Conservation (phyloP, 2,113 vertebrate species). For the Silurus asotus region DNA sequence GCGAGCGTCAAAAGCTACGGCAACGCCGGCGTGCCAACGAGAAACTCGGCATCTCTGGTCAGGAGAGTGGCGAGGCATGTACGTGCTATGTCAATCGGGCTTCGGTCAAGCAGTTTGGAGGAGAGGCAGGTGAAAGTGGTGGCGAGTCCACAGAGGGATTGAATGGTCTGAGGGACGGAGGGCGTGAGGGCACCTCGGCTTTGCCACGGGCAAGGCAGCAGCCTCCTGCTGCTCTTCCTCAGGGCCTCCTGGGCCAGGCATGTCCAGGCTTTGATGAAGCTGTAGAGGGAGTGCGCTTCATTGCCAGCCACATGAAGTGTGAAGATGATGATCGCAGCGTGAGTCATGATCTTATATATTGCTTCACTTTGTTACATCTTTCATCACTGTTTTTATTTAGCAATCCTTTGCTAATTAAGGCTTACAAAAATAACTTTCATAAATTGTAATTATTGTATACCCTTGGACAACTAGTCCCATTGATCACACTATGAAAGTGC, state of each 20-base stretch:
- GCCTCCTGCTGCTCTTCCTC: conserved; percentile 66
- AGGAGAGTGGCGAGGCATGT: conserved; percentile 65
- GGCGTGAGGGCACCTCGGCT: conserved; percentile 54
- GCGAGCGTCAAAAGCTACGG: conserved; percentile 86
- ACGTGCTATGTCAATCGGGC: conserved; percentile 86
- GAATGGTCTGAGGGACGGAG: conserved; percentile 75
- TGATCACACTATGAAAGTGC: not conserved
- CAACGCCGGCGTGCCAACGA: conserved; percentile 77
- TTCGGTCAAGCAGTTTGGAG: conserved; percentile 76
- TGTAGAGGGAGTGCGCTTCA: conserved; percentile 92
- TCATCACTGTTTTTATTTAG: not conserved
- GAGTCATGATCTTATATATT: conserved; percentile 65
- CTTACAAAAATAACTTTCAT: not conserved
- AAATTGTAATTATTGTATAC: not conserved
- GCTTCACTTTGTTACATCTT: not conserved
- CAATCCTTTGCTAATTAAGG: not conserved
- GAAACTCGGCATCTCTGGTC: conserved; percentile 44
- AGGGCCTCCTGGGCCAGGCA: conserved; percentile 71
- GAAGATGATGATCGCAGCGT: conserved; percentile 96
- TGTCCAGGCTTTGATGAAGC: conserved; percentile 85
- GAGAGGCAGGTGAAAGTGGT: conserved; percentile 60
- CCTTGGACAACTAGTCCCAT: not conserved
- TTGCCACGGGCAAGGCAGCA: conserved; percentile 64
- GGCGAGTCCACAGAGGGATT: conserved; percentile 70
- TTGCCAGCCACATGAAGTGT: conserved; percentile 92